These are phyloP conservation scores for Eupelmus urozonus DNA, from an alignment of 2,888 invertebrate genomes.

Conservation along the genomic window DNA sequence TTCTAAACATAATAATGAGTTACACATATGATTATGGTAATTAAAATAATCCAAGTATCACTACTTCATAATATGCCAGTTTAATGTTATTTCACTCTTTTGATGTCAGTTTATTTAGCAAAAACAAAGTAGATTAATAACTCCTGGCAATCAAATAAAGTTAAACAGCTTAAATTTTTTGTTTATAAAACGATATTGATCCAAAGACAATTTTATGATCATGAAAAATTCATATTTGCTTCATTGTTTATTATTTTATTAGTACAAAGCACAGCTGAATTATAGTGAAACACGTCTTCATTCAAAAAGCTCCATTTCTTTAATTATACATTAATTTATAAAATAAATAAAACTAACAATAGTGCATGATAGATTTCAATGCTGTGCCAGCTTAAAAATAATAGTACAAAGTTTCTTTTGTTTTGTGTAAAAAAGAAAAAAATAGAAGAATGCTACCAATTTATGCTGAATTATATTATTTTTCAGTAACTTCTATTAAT, in stretches of 20 bases:
- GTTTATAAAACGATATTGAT: conserved; percentile 16
- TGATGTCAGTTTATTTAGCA: conserved; percentile 20
- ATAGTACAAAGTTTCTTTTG: conserved; percentile 20
- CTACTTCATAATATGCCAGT: neutral
- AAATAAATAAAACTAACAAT: conserved; percentile 42
- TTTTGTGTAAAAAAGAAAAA: conserved; percentile 4
- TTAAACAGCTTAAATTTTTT: conserved; percentile 36
- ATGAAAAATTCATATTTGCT: conserved; percentile 35
- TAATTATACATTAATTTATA: conserved; percentile 17
- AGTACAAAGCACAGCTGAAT: conserved; percentile 39
- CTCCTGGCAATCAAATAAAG: neutral
- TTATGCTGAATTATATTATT: conserved; percentile 46
- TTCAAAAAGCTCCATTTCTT: conserved; percentile 2
- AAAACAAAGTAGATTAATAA: neutral
- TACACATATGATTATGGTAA: neutral
- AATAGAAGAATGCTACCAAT: conserved; percentile 43
- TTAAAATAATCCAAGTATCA: neutral
- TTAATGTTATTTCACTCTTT: conserved; percentile 32
- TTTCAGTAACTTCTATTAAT: conserved; percentile 24
- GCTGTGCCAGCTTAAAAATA: conserved; percentile 40
- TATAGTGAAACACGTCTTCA: conserved; percentile 39
- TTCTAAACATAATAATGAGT: too few species aligned
- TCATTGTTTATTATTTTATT: conserved; percentile 43
- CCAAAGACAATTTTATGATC: conserved; percentile 6
- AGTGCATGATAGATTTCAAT: conserved; percentile 50